A percentile compares a stretch with the other conserved stretches of the same genome.
These are phyloP conservation scores for Chelidonichthys spinosus DNA, from an alignment of 2,797 vertebrate species.

Conservation along the genomic window DNA sequence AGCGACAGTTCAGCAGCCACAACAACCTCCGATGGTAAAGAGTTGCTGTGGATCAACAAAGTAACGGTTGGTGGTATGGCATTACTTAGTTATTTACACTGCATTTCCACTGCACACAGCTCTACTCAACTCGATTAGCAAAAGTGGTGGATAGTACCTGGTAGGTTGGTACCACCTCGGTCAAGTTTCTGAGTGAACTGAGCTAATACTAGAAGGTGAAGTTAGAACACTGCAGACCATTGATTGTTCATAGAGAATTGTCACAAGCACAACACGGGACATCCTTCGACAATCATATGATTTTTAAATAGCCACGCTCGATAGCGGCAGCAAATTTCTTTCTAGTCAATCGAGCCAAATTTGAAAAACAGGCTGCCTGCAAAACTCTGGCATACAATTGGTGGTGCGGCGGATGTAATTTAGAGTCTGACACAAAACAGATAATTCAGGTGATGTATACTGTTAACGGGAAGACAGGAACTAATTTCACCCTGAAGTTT, in stretches of 20 bases:
- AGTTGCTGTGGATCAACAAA: neutral
- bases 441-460: neutral
- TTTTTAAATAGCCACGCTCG: neutral
- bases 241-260: neutral
- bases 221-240: neutral
- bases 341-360: neutral
- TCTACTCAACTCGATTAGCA: neutral
- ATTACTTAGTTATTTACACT: neutral
- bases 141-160: neutral
- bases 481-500: conserved; percentile 1
- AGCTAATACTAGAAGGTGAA: neutral
- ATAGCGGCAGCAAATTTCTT: neutral
- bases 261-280: neutral
- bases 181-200: neutral
- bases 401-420: neutral
- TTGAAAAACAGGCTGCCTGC: too few species aligned
- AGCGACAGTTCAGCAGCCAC: neutral
- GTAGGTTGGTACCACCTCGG: neutral
- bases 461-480: neutral
- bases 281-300: neutral
- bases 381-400: neutral
- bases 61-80: neutral
- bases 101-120: neutral
- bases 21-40: neutral
- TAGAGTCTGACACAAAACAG: neutral